Conservation (phyloP, 2,888 invertebrate genomes). For the Pristionchus fissidentatus region DNA sequence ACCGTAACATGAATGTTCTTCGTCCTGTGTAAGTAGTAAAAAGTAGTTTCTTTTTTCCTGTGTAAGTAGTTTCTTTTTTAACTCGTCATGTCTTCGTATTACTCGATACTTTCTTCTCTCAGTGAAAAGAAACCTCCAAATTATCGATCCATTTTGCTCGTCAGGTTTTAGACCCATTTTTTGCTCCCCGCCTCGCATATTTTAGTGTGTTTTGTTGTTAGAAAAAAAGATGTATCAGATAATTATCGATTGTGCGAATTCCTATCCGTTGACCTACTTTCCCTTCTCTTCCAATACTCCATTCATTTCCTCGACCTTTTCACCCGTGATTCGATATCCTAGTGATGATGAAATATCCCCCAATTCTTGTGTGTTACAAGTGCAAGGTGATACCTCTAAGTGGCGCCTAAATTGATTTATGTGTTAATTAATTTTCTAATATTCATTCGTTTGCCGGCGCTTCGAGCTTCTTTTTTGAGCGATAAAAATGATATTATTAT, state of each 20-base stretch:
- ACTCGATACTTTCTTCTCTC: constrained; percentile 8
- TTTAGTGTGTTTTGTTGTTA: not conserved
- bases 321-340: no score
- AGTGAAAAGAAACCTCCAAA: not conserved
- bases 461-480: no score
- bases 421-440: no score
- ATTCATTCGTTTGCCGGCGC: no score
- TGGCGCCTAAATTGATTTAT: no score
- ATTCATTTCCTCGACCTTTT: no score
- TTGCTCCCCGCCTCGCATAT: not conserved
- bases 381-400: no score
- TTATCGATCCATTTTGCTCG: not conserved
- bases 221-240: constrained; percentile 20
- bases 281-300: no score
- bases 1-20: not conserved
- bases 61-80: not conserved
- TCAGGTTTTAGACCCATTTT: not conserved
- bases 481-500: no score
- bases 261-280: not conserved
- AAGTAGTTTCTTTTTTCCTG: not conserved
- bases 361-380: no score
- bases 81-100: not conserved
- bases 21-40: not conserved
- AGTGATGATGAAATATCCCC: no score
- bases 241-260: not conserved